Evolutionary conservation across 2,888 invertebrate genomes (phyloP), one percentile per base, ranked within the genome.

Genomic region (Petrophora chlorosata): DNA sequence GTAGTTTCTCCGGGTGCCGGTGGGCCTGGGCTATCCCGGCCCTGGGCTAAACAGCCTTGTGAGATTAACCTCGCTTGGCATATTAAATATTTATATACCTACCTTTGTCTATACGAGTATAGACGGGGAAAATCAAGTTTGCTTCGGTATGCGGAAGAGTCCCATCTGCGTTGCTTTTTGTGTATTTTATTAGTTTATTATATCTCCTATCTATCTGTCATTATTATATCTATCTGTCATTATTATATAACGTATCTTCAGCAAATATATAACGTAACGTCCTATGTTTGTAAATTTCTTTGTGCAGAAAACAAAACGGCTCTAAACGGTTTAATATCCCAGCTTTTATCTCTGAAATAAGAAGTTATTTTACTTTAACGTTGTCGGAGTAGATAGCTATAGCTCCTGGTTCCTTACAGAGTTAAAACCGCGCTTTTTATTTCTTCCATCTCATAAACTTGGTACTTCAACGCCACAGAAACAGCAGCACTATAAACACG

Each of bases 1-100:
- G 61, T 68, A 73, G 72, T 65, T 59, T 44, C 57, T 49, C 59
- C 54, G n/a, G n/a, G n/a, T n/a, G n/a, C n/a, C n/a, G n/a, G n/a
- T n/a, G n/a, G n/a, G n/a, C n/a, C n/a, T n/a, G n/a, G n/a, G n/a
- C n/a, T n/a, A n/a, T n/a, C n/a, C n/a, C n/a, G n/a, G n/a, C n/a
- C 46, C 58, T 51, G 61, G 53, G 61, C 61, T 67, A 62, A 65
- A 68, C 61, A 63, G 65, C 64, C 66, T 70, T 55, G 53, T 62
- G 66, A 75, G 71, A 75, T 70, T 73, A 70, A 65, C 66, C 65
- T 64, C 62, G 65, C 60, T 64, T 61, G 64, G 60, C 59, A 59
- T 66, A 68, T 75, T 69, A 72, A 72, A 70, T 75, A 75, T 75
- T 71, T 60, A 75, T 75, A 70, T 60, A 75, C 50, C 40, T 47